These are phyloP conservation scores for Aselliscus stoliczkanus DNA, from an alignment of 2,797 vertebrate species.

Conservation along the genomic window DNA sequence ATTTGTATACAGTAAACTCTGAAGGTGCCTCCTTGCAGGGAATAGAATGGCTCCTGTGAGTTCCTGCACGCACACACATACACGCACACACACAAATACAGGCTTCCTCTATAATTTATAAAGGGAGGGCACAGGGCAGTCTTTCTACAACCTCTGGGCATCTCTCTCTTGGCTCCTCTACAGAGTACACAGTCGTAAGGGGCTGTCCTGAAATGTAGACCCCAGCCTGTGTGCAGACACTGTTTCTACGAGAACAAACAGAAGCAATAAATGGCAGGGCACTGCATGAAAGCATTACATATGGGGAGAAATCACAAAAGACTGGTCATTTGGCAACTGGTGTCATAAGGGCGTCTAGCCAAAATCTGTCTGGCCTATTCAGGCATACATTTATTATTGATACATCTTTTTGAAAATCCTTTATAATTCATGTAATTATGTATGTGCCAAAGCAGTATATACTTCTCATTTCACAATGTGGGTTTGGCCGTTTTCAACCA, in stretches of 20 bases:
- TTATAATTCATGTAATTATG: neutral
- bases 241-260: neutral
- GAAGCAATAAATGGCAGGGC: neutral
- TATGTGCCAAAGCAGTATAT: neutral
- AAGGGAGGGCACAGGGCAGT: neutral
- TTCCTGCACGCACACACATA: neutral
- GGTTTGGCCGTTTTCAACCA: neutral
- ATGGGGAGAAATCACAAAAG: neutral
- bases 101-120: neutral
- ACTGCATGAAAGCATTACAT: too few species aligned
- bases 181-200: neutral
- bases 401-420: neutral
- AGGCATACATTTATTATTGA: neutral
- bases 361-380: neutral
- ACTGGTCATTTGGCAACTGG: neutral
- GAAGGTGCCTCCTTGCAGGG: neutral
- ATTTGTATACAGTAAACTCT: neutral
- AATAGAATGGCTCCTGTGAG: neutral
- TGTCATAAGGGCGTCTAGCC: neutral
- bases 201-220: neutral
- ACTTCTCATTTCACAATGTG: neutral
- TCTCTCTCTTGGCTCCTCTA: neutral
- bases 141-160: neutral
- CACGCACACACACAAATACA: neutral
- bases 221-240: neutral